Percentiles rank a stretch among this genome's conserved stretches.
Evolutionary conservation across 2,113 vertebrate genomes (phyloP).

Genomic region (Motacilla alba): DNA sequence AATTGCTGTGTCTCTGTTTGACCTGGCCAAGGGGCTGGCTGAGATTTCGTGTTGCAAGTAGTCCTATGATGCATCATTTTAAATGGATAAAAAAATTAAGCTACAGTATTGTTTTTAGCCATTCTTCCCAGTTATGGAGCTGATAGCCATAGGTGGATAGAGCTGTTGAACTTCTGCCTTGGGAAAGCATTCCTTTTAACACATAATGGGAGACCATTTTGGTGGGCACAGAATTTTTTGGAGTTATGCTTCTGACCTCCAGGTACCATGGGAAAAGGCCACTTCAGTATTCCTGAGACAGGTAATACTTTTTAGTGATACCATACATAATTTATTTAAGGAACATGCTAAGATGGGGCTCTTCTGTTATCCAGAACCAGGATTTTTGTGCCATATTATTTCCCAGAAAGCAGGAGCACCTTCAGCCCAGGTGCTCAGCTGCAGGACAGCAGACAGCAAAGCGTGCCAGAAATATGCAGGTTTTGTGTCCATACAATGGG

Average conservation of each 20-base stretch:
- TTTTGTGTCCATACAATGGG: rapidly evolving
- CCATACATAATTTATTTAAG: rapidly evolving
- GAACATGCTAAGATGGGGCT: background rate
- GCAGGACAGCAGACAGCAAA: background rate
- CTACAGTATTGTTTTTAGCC: background rate
- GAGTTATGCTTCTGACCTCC: background rate
- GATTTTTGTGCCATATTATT: rapidly evolving
- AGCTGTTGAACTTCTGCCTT: background rate
- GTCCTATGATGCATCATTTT: background rate
- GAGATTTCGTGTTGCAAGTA: background rate
- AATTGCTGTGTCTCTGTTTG: background rate
- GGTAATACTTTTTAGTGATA: background rate
- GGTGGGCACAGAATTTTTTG: background rate
- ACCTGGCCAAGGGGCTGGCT: background rate
- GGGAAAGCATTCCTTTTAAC: background rate
- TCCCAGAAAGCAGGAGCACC: background rate
- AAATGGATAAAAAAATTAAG: background rate
- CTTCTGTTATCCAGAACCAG: background rate
- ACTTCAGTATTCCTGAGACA: background rate
- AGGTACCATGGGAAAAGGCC: rapidly evolving
- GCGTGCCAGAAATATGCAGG: rapidly evolving
- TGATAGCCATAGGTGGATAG: background rate
- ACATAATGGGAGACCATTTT: background rate
- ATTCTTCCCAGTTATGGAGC: background rate
- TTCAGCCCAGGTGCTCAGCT: background rate